Conservation (phyloP, 2,113 vertebrate genomes). For the Bubo blakistoni region DNA sequence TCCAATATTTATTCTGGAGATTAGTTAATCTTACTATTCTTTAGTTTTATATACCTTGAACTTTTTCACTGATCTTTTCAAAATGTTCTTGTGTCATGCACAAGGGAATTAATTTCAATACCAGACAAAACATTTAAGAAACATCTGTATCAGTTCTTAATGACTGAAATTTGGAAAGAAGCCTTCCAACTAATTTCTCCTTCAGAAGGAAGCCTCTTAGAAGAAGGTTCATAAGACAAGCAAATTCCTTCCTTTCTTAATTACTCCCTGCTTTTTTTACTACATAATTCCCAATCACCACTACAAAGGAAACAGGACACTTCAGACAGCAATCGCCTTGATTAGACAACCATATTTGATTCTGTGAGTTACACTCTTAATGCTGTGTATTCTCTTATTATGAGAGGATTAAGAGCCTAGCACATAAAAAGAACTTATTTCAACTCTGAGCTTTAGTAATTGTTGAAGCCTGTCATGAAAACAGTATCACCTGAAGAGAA, state of each 20-base stretch:
- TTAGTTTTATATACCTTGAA: not conserved
- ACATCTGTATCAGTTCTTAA: not conserved
- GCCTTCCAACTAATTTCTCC: not conserved
- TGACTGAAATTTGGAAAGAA: not conserved
- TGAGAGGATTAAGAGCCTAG: not conserved
- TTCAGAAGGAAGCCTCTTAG: not conserved
- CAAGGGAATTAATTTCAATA: not conserved
- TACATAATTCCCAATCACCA: not conserved
- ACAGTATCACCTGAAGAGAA: not conserved
- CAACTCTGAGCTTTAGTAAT: not conserved
- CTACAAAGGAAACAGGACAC: not conserved
- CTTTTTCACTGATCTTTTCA: not conserved
- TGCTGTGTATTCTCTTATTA: not conserved
- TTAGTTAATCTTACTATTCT: not conserved
- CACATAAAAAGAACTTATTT: not conserved
- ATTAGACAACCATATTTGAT: not conserved
- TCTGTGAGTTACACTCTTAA: not conserved
- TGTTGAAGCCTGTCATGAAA: not conserved
- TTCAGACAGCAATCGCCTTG: not conserved
- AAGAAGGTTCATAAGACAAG: not conserved
- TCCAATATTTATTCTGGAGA: not conserved
- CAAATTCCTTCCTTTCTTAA: not conserved
- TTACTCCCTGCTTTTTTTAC: not conserved
- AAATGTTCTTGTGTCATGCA: not conserved
- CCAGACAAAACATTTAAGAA: not conserved